Evolutionary conservation across 23 tunicate genomes (phyloP).

Genomic region (Trididemnum clinides): DNA sequence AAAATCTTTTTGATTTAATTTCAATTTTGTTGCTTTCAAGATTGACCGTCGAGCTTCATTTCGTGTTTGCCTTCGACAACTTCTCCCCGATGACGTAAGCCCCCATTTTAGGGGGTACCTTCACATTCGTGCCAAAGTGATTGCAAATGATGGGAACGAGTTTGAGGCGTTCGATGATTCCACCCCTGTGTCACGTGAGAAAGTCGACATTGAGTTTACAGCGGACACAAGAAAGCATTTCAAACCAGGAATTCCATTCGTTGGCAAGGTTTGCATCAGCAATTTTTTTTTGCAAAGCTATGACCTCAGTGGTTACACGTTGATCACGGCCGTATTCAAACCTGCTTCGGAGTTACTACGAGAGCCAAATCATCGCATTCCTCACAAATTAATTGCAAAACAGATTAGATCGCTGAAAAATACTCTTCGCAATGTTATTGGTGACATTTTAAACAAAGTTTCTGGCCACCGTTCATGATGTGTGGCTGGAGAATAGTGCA

Average conservation of each 20-base stretch:
- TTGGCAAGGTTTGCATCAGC: conserved; percentile 88
- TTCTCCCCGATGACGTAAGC: conserved; percentile 39
- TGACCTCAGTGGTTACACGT: too few species aligned
- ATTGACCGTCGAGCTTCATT: conserved; percentile 36
- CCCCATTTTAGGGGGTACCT: conserved; percentile 54
- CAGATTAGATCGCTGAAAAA: too few species aligned
- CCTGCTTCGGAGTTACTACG: too few species aligned
- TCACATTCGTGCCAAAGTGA: conserved; percentile 63
- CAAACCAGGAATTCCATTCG: conserved; percentile 80
- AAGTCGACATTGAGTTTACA: conserved; percentile 66
- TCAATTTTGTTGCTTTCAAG: conserved; percentile 5
- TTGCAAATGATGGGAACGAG: conserved; percentile 39
- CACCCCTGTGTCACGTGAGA: conserved; percentile 61
- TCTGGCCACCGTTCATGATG: too few species aligned
- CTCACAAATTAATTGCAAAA: too few species aligned
- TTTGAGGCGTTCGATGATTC: conserved; percentile 78
- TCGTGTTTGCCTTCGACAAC: conserved; percentile 50
- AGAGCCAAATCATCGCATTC: too few species aligned
- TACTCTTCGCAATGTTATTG: too few species aligned
- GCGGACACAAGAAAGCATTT: conserved; percentile 73
- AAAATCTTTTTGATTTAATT: too few species aligned
- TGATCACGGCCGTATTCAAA: too few species aligned
- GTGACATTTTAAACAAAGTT: too few species aligned
- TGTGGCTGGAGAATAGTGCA: too few species aligned
- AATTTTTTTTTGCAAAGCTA: too few species aligned